Base-by-base conservation (phyloP, 2,888 invertebrate genomes). In the Caprella mutica region DNA sequence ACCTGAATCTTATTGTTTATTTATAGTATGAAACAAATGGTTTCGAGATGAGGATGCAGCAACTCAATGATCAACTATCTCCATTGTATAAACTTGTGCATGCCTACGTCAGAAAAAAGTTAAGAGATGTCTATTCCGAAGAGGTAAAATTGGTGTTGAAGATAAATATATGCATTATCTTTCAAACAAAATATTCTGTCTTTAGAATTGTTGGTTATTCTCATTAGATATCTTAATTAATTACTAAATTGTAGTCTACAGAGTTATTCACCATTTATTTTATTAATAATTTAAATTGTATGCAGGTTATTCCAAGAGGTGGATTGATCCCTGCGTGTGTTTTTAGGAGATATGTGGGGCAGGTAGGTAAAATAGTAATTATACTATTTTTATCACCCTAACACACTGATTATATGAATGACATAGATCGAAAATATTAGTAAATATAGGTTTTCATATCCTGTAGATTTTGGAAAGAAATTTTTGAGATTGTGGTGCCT, bases 271-370 rank as follows among this genome's bases (percentile, higher is more conserved):
- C n/a, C n/a, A n/a, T n/a, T n/a, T 40, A 21, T 40, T n/a, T 40
- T 40, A 5, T n/a, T 9, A 6, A 17, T 40, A n/a, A 40, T 17
- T 19, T 40, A 1, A 40, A 40, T n/a, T 43, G n/a, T 44, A 6
- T 48, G 9, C 30, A 53, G 24, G 40, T 23, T 27, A 23, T 53
- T 29, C 33, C 29, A 33, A 5, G 24, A 17, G 43, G 24, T 42
- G 75, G 74, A 5, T 71, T 73, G 5, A 72, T 77, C 44, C 76
- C 76, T 1, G 75, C 75, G 3, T 75, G 76, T 68, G 62, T 77
- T 5, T n/a, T 65, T 76, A 21, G 75, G 76, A 6, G 68, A 69
- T 56, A 69, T 68, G 68, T 70, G 70, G 69, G 69, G 69, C 48
- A 48, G 48, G 48, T 48, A 26, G 48, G 29, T 33, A 33, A 33